Conservation (phyloP, 2,113 vertebrate genomes). For the Acanthochromis polyacanthus region DNA sequence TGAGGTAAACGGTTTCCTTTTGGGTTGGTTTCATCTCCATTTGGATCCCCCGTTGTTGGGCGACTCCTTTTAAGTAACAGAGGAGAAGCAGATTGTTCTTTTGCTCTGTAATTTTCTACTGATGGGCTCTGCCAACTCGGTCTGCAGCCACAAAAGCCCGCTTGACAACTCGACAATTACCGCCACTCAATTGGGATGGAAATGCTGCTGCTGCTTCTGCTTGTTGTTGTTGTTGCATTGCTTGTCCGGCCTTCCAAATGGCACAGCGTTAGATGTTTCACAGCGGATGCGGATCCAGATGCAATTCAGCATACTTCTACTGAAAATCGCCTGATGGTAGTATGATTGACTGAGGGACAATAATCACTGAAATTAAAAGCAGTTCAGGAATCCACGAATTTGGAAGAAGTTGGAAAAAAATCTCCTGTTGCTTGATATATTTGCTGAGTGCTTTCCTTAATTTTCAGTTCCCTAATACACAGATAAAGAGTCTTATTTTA, state of each 20-base stretch:
- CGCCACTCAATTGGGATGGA: constrained; percentile 76
- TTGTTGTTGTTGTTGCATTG: constrained; percentile 60
- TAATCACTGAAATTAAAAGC: constrained; percentile 42
- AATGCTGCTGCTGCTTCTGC: constrained; percentile 50
- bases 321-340: constrained; percentile 23
- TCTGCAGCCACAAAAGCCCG: constrained; percentile 79
- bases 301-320: constrained; percentile 44
- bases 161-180: constrained; percentile 83
- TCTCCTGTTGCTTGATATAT: constrained; percentile 48
- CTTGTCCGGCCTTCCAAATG: constrained; percentile 60
- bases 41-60: constrained; percentile 66
- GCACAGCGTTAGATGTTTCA: constrained; percentile 44
- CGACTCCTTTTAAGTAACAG: constrained; percentile 77
- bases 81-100: constrained; percentile 77
- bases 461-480: constrained; percentile 50
- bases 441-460: constrained; percentile 47
- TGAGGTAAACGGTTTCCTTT: constrained; percentile 70
- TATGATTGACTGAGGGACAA: constrained; percentile 42
- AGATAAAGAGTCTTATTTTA: constrained; percentile 63
- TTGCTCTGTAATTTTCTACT: constrained; percentile 82
- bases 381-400: constrained; percentile 22
- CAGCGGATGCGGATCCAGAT: constrained; percentile 62
- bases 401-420: constrained; percentile 37
- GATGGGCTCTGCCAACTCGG: constrained; percentile 79
- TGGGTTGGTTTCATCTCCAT: constrained; percentile 66